A percentile compares a stretch with the other conserved stretches of the same genome.
These are phyloP conservation scores for Lepus timidus DNA, from an alignment of 2,113 vertebrate genomes.

Conservation along the genomic window DNA sequence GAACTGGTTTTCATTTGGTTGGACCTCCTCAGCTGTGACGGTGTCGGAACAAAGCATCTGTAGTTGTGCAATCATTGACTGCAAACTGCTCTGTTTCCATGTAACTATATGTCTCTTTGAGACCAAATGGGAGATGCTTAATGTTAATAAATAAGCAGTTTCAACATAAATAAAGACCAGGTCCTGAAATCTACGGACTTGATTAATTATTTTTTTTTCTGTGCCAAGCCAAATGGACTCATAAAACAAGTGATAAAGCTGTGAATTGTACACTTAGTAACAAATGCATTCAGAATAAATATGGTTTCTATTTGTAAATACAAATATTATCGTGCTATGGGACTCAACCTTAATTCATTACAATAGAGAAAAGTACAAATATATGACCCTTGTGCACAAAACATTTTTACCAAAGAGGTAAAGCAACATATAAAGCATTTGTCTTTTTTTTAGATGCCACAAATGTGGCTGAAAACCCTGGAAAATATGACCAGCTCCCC, in stretches of 20 bases:
- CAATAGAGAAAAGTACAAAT: slow-evolving; percentile 76
- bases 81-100: slow-evolving; percentile 76
- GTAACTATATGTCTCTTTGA: slow-evolving; percentile 71
- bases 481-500: slow-evolving; percentile 47
- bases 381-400: slow-evolving; percentile 67
- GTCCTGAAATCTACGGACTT: slow-evolving; percentile 46
- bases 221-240: slow-evolving; percentile 79
- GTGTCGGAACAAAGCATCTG: slow-evolving; percentile 78
- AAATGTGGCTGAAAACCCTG: slow-evolving; percentile 69
- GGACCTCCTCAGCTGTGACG: slow-evolving; percentile 78
- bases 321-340: slow-evolving; percentile 61
- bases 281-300: slow-evolving; percentile 79
- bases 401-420: slow-evolving; percentile 57
- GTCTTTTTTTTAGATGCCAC: slow-evolving; percentile 81
- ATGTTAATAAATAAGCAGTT: slow-evolving; percentile 80
- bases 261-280: slow-evolving; percentile 76
- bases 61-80: slow-evolving; percentile 76
- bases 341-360: slow-evolving; percentile 68
- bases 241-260: slow-evolving; percentile 78
- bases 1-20: slow-evolving; percentile 83
- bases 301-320: slow-evolving; percentile 81
- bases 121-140: slow-evolving; percentile 79
- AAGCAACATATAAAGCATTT: slow-evolving; percentile 55
- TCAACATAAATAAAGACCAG: slow-evolving; percentile 81
- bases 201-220: slow-evolving; percentile 83